Evolutionary conservation across 2,113 vertebrate species (phyloP), one percentile per base, ranked within the genome.

Genomic region (Glaucidium brasilianum): DNA sequence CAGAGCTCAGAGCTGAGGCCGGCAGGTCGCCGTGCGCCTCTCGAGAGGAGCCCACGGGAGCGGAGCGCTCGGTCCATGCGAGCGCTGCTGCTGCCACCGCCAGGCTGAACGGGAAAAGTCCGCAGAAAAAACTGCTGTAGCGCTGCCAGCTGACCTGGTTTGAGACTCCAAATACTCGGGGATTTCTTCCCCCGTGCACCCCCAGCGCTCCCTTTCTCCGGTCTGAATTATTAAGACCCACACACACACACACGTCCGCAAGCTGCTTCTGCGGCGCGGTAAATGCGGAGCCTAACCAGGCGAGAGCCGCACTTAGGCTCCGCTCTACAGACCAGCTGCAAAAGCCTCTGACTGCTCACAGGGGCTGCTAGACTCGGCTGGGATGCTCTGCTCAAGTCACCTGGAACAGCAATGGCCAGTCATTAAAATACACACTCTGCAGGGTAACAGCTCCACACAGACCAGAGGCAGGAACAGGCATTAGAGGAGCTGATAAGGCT

Each of bases 41-140:
- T 15, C 11, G 39, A 1, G 2, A 13, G 56, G 50, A 78, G 59
- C 53, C 77, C 0, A 25, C 7, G 8, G 2, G 58, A 59, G 79
- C 55, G 1, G 10, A 11, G 25, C 1, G 17, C 45, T 39, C 5
- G 1, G 39, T 92, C 94, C 69, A 88, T 98, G 97, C 84, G 82
- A 98, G 98, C 93, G 97, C 95, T 96, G 97, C 97, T 98, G 97
- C 98, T 98, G 98, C 98, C 98, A 98, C 98, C 98, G 69, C 97
- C 97, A 98, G 98, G 97, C 97, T 41, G 72, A 95, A 60, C 21
- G 5, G 6, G 3, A 68, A n/a, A 94, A 97, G 29, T 3, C 52
- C 97, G 91, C 37, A 0, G 0, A 1, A 9, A 9, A 67, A 72
- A 34, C 68, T 11, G 77, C 74, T 0, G 18, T 6, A 30, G 6